phyloP scores from a whole-genome alignment of 2,797 vertebrate species.

The Clarias platycephalus region DNA sequence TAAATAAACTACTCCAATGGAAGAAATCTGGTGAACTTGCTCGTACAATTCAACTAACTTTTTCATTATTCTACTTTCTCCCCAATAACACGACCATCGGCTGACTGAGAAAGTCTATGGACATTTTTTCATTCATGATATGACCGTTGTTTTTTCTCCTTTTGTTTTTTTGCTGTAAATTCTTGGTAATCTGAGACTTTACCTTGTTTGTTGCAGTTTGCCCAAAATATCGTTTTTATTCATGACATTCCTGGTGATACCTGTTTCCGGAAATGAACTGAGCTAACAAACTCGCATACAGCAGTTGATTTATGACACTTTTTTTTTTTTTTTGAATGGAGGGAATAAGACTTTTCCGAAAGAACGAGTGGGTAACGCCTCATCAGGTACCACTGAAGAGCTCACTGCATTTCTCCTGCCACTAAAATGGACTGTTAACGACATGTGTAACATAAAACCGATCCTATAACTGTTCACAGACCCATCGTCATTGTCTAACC shows the following conservation, averaged over 20 bases:
- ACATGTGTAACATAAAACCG: conserved; percentile 2
- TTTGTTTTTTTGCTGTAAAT: conserved; percentile 31
- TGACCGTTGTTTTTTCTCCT: conserved; percentile 28
- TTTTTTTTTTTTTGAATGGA: conserved; percentile 5
- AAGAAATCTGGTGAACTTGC: conserved; percentile 31
- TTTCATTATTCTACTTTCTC: conserved; percentile 32
- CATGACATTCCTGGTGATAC: conserved; percentile 36
- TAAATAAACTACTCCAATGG: conserved; percentile 20
- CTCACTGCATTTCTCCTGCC: conserved; percentile 21
- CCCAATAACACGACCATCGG: conserved; percentile 27
- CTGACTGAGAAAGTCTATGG: conserved; percentile 29
- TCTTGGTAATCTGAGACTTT: conserved; percentile 41
- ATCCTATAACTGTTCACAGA: conserved; percentile 16
- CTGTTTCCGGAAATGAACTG: conserved; percentile 33
- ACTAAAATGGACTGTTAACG: conserved; percentile 32
- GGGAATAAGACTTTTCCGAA: conserved; percentile 11
- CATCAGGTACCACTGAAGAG: conserved; percentile 17
- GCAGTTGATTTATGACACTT: conserved; percentile 10
- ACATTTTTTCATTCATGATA: conserved; percentile 37
- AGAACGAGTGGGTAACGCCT: background rate
- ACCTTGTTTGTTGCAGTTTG: conserved; percentile 43
- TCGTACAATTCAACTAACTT: conserved; percentile 14
- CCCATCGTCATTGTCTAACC: conserved; percentile 4
- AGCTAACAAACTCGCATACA: conserved; percentile 23
- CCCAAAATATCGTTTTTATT: conserved; percentile 39